Evolutionary conservation across 1,140 invertebrate genomes (phyloP).

Genomic region (Drosophila pruinosa): DNA sequence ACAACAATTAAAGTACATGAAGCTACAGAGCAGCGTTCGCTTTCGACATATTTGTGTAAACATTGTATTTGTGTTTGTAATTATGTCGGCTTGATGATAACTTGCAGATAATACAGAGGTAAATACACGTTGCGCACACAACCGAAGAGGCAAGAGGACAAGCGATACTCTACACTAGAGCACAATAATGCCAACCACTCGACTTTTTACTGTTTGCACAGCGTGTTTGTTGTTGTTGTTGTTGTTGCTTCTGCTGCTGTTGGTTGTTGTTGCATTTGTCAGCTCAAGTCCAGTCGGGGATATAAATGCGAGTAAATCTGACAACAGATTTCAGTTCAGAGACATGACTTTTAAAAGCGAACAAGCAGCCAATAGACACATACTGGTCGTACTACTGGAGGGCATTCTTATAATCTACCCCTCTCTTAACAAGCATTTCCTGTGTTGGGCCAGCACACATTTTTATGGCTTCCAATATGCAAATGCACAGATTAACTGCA

Average conservation of each 20-base stretch:
- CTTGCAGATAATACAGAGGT: slow-evolving; percentile 71
- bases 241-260: slow-evolving; percentile 12
- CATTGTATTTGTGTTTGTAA: slow-evolving; percentile 78
- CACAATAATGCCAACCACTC: slow-evolving; percentile 15
- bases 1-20: too few species aligned
- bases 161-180: not conserved
- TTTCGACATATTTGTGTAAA: slow-evolving; percentile 76
- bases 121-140: slow-evolving; percentile 51
- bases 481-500: slow-evolving; percentile 77
- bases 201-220: slow-evolving; percentile 33
- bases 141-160: not conserved
- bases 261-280: slow-evolving; percentile 37
- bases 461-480: slow-evolving; percentile 72
- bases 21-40: slow-evolving; percentile 3
- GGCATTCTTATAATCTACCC: slow-evolving; percentile 1
- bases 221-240: slow-evolving; percentile 29
- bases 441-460: slow-evolving; percentile 59
- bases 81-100: slow-evolving; percentile 76
- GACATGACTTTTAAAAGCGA: slow-evolving; percentile 42
- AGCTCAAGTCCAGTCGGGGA: not conserved
- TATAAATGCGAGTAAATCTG: slow-evolving; percentile 22
- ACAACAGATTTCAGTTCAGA: slow-evolving; percentile 51
- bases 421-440: slow-evolving; percentile 56
- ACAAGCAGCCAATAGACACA: slow-evolving; percentile 11
- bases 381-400: too few species aligned